Conservation (phyloP, 2,113 vertebrate genomes). For the Silurus glanis region DNA sequence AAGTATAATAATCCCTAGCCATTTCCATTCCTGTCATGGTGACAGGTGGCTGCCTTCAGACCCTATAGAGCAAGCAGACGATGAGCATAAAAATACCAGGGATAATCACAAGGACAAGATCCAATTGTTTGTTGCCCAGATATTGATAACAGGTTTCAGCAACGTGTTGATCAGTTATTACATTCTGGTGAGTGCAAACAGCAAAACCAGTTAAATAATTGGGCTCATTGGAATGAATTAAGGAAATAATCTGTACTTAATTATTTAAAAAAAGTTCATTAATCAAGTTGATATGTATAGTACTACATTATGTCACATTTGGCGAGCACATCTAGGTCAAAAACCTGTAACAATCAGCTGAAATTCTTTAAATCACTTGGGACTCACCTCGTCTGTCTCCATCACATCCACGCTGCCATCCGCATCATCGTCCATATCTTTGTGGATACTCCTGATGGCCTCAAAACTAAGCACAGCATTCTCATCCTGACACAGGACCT, state of each 20-base stretch:
- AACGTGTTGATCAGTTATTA: neutral
- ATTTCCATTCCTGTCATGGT: conserved; percentile 8
- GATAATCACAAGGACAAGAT: neutral
- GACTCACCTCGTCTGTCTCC: conserved; percentile 87
- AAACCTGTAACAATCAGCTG: neutral
- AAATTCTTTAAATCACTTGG: neutral
- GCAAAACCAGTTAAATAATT: neutral
- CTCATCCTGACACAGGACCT: conserved; percentile 78
- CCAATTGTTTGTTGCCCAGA: neutral
- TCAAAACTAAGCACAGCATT: conserved; percentile 88
- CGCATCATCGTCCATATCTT: conserved; percentile 93
- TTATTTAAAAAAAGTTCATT: neutral
- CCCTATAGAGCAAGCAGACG: neutral
- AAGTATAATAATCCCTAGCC: conserved; percentile 4
- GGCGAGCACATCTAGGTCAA: neutral
- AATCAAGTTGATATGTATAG: neutral
- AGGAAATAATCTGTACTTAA: neutral
- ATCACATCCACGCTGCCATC: conserved; percentile 88
- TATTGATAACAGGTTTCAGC: neutral
- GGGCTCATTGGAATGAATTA: neutral
- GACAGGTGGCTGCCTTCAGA: conserved; percentile 3
- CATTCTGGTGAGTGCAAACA: neutral
- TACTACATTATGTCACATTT: neutral
- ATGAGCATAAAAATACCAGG: neutral
- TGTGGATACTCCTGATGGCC: conserved; percentile 89